Evolutionary conservation across 2,113 vertebrate genomes (phyloP), one percentile per base, ranked within the genome.

Genomic region (Bufo bufo): DNA sequence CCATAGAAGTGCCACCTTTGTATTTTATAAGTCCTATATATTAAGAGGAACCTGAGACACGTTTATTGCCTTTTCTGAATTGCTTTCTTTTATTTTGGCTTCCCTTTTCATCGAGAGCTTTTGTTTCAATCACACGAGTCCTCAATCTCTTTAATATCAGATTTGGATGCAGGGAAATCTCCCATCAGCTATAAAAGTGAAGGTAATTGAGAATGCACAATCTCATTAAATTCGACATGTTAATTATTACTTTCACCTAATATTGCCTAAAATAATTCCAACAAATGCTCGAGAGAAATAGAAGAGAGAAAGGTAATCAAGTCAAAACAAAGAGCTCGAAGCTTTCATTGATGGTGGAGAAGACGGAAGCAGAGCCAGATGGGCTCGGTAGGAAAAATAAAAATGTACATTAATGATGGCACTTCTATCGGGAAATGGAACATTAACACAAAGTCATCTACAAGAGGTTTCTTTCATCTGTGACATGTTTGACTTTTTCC

Each of bases 131-230:
- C 84, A 52, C 45, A 63, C 11, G 20, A 63, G 23, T 65, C 63
- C 43, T 85, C 84, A 77, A 77, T 75, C 72, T 77, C 58, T 85
- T 77, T 85, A 77, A 77, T 85, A 77, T 85, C 72, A 85, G 84
- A 63, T 77, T 65, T 58, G 84, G 84, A 77, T 77, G 71, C 54
- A 14, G 54, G 8, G 71, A 61, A 77, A 85, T 85, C 84, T 61
- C 72, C 58, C 72, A 49, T 87, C 63, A 66, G 63, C 47, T 19
- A 56, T 87, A 69, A 78, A 77, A 80, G 54, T 81, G 45, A 80
- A 80, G 56, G 63, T 85, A 59, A 75, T 85, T 85, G 84, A 85
- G 71, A 85, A 43, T 19, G 54, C 23, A 20, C 52, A 75, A 77
- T 85, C 71, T 85, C 69, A 85, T 74, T 74, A 85, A 61, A 77